Evolutionary conservation across 2,888 invertebrate species (phyloP).

Genomic region (Leptinotarsa peninsularis): DNA sequence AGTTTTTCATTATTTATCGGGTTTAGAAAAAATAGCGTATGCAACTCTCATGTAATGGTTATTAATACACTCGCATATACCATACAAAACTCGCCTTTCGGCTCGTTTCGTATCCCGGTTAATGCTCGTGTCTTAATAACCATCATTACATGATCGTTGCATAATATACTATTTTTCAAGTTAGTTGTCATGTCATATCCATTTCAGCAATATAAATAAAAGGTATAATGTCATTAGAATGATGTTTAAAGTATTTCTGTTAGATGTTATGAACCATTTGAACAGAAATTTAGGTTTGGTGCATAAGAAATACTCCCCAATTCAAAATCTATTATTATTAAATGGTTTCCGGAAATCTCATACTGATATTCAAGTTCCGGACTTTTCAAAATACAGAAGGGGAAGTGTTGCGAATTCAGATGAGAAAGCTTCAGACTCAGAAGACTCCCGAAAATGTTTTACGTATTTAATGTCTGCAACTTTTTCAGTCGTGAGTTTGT

Average conservation of each 20-base stretch:
- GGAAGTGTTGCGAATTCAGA: constrained; percentile 73
- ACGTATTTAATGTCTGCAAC: constrained; percentile 83
- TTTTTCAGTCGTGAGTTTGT: constrained; percentile 71
- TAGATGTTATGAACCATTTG: neutral
- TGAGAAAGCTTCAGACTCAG: constrained; percentile 68
- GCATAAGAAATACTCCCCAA: neutral
- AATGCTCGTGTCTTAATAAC: too few species aligned
- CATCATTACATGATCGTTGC: too few species aligned
- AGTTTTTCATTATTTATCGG: too few species aligned
- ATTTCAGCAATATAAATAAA: too few species aligned
- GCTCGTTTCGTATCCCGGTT: too few species aligned
- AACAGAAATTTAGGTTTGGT: neutral
- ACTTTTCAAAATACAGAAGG: constrained; percentile 85
- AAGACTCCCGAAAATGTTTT: constrained; percentile 77
- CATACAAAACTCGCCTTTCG: too few species aligned
- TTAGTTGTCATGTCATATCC: too few species aligned
- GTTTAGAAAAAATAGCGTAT: too few species aligned
- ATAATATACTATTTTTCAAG: too few species aligned
- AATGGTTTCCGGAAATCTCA: constrained; percentile 71
- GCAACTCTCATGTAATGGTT: too few species aligned
- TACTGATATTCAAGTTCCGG: constrained; percentile 88
- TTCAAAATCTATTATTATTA: neutral
- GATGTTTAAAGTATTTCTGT: neutral
- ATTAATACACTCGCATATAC: too few species aligned
- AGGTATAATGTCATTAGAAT: neutral